These are phyloP conservation scores for Acyrthosiphon pisum DNA, from an alignment of 1,140 invertebrate species.

Conservation along the genomic window DNA sequence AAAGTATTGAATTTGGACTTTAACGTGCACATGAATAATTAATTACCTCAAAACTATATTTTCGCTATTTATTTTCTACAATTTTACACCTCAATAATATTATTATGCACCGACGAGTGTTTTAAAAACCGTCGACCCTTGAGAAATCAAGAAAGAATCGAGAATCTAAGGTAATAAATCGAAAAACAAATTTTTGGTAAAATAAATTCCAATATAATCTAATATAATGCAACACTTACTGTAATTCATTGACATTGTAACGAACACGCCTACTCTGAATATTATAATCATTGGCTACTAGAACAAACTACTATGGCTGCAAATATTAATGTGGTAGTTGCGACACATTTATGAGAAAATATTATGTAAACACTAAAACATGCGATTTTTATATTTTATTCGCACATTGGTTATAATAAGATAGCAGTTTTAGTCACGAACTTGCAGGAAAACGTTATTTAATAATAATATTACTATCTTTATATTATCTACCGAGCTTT, in stretches of 20 bases:
- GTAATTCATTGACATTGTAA: not conserved
- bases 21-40: no score
- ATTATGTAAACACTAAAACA: not conserved
- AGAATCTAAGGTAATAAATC: not conserved
- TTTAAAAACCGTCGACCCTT: not conserved
- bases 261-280: not conserved
- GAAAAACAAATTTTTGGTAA: not conserved
- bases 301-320: not conserved
- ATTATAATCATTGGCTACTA: not conserved
- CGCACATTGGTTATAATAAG: not conserved
- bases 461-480: not conserved
- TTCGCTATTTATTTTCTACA: no score
- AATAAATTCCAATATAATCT: not conserved
- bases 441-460: not conserved
- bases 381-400: not conserved
- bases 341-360: not conserved
- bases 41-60: no score
- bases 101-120: fast-evolving
- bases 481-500: not conserved
- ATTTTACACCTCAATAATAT: not conserved
- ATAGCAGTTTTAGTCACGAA: not conserved
- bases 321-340: not conserved
- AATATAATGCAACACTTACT: not conserved
- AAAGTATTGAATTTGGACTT: no score
- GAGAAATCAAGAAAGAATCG: not conserved